These are phyloP conservation scores for Enteromius viviparus DNA, from an alignment of 2,797 vertebrate genomes.

Conservation along the genomic window DNA sequence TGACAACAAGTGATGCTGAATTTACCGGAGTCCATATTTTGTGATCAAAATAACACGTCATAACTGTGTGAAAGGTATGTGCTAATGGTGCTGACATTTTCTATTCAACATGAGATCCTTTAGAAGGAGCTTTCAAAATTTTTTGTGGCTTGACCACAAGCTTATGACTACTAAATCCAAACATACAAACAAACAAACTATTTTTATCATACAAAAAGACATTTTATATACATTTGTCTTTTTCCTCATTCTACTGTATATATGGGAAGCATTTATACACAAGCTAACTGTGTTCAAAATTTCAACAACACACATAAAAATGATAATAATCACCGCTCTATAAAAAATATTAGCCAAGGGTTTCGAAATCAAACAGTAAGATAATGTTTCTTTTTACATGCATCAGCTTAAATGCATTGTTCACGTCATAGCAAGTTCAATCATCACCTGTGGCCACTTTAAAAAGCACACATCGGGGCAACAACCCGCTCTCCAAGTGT, in stretches of 20 bases:
- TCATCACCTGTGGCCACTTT: slow-evolving; percentile 61
- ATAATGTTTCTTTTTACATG: slow-evolving; percentile 64
- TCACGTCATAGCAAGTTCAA: slow-evolving; percentile 58
- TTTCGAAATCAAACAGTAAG: slow-evolving; percentile 59
- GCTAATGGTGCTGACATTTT: slow-evolving; percentile 36
- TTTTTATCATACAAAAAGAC: slow-evolving; percentile 63
- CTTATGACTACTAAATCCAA: slow-evolving; percentile 63
- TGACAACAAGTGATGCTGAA: slow-evolving; percentile 55
- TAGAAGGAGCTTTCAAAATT: slow-evolving; percentile 60
- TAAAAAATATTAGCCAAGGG: slow-evolving; percentile 63
- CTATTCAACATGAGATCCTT: slow-evolving; percentile 56
- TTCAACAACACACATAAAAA: slow-evolving; percentile 65
- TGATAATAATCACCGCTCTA: slow-evolving; percentile 58
- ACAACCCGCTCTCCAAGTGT: slow-evolving; percentile 28
- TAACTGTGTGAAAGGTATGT: slow-evolving; percentile 46
- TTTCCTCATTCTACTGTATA: slow-evolving; percentile 63
- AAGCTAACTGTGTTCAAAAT: slow-evolving; percentile 68
- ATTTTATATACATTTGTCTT: slow-evolving; percentile 66
- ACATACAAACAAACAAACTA: slow-evolving; percentile 62
- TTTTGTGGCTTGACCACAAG: slow-evolving; percentile 64
- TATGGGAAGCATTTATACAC: slow-evolving; percentile 69
- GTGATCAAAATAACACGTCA: slow-evolving; percentile 28
- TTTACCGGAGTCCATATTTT: slow-evolving; percentile 43
- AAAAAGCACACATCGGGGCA: slow-evolving; percentile 42
- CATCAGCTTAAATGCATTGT: slow-evolving; percentile 63